phyloP scores from a whole-genome alignment of 2,888 invertebrate species.

The Dynastes hyllus region DNA sequence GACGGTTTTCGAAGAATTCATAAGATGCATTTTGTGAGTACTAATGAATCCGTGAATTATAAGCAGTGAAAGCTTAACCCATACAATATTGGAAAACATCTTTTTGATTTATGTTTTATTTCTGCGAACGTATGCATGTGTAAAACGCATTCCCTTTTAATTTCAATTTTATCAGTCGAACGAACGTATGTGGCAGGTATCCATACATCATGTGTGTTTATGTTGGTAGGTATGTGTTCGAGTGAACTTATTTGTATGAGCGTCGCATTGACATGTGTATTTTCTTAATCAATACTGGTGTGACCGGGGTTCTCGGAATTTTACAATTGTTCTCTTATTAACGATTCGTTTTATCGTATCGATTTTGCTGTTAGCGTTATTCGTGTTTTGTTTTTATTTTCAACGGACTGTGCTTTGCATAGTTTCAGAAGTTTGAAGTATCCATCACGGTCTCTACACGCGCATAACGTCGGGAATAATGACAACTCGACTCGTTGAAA shows the following conservation, averaged over 20 bases:
- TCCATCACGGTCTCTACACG: slow-evolving; percentile 2
- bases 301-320: slow-evolving; percentile 56
- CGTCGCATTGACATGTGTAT: slow-evolving; percentile 57
- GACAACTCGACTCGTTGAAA: slow-evolving; percentile 9
- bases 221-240: slow-evolving; percentile 10
- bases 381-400: slow-evolving; percentile 20
- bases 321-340: slow-evolving; percentile 51
- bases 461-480: slow-evolving; percentile 23
- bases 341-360: slow-evolving; percentile 38
- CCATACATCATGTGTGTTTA: slow-evolving; percentile 1
- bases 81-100: too few relatives aligned
- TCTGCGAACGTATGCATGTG: too few relatives aligned
- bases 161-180: too few relatives aligned
- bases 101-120: too few relatives aligned
- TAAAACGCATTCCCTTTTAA: too few relatives aligned
- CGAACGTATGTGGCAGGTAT: not conserved
- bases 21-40: too few relatives aligned
- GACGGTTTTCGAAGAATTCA: too few relatives aligned
- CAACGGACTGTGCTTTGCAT: slow-evolving; percentile 4
- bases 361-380: slow-evolving; percentile 36
- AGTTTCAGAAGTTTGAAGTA: slow-evolving; percentile 34
- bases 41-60: too few relatives aligned
- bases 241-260: slow-evolving; percentile 54
- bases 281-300: slow-evolving; percentile 60
- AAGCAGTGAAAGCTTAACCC: too few relatives aligned